Conservation (phyloP, 2,888 invertebrate species). For the Cenopis cana region DNA sequence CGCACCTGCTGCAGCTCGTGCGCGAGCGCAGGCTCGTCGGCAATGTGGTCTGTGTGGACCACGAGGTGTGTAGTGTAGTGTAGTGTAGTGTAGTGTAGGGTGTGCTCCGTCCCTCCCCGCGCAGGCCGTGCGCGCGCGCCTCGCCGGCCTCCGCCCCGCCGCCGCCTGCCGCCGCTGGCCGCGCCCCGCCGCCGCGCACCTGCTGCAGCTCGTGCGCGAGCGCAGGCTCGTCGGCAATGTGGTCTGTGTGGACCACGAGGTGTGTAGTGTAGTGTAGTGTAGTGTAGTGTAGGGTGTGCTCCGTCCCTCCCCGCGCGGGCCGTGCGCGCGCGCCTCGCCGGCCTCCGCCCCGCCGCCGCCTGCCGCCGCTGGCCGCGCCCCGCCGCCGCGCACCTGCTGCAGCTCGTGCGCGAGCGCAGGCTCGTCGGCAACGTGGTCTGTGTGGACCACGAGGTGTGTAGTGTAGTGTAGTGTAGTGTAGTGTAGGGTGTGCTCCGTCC, state of each 20-base stretch:
- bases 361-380: slow-evolving; percentile 77
- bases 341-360: slow-evolving; percentile 65
- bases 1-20: slow-evolving; percentile 70
- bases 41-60: slow-evolving; percentile 59
- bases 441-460: slow-evolving; percentile 69
- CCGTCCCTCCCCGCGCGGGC: no score
- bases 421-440: slow-evolving; percentile 67
- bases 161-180: slow-evolving; percentile 65
- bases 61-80: slow-evolving; percentile 49
- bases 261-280: no score
- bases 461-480: no score
- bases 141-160: slow-evolving; percentile 67
- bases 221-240: slow-evolving; percentile 70
- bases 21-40: slow-evolving; percentile 68
- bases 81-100: slow-evolving; percentile 52
- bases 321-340: no score
- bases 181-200: slow-evolving; percentile 63
- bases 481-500: no score
- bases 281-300: no score
- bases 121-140: slow-evolving; percentile 68
- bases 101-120: no score
- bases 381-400: slow-evolving; percentile 69
- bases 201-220: slow-evolving; percentile 68
- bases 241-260: slow-evolving; percentile 55
- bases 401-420: slow-evolving; percentile 61